Evolutionary conservation across 1,140 invertebrate species (phyloP), one percentile per base, ranked within the genome.

Genomic region (Portunus trituberculatus): DNA sequence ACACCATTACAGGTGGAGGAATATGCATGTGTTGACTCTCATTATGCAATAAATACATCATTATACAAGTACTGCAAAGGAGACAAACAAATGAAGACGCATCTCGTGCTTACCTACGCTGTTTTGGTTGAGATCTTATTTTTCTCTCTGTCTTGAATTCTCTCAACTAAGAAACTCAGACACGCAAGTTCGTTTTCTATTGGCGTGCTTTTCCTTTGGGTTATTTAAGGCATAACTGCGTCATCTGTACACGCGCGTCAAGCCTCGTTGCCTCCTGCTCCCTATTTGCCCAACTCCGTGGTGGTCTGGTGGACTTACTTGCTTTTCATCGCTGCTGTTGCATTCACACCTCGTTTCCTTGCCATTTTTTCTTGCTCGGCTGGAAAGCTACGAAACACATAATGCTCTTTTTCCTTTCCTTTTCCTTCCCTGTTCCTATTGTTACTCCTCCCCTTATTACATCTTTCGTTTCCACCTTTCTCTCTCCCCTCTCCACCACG

Each of bases 21-120:
- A 76, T n/a, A 76, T 76, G 67, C 67, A 76, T 76, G 67, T 76
- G 67, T 76, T 76, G 67, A 76, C 67, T n/a, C 25, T n/a, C 67
- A 76, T 76, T 76, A 76, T 76, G 67, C 67, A 76, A n/a, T 76
- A 76, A 76, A 76, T 76, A 76, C 67, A 76, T 76, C 67, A 76
- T 76, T 76, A 76, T 76, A 76, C 67, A n/a, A n/a, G 67, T 7
- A 12, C 67, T n/a, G 67, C 6, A 76, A 76, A 76, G 67, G 67
- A n/a, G 67, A 76, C 10, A 76, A 76, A 76, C 67, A 76, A 76
- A 76, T 76, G 67, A 76, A 76, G 67, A 76, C 67, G 67, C n/a
- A 76, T 76, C 20, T 76, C 25, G 67, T 76, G 67, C 67, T 88
- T 88, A 88, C 25, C 31, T 20, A 4, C 45, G 10, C 25, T 88